Percentiles rank a stretch among this genome's conserved stretches.
phyloP scores from a whole-genome alignment of 2,113 vertebrate species.

The Elachura formosa region DNA sequence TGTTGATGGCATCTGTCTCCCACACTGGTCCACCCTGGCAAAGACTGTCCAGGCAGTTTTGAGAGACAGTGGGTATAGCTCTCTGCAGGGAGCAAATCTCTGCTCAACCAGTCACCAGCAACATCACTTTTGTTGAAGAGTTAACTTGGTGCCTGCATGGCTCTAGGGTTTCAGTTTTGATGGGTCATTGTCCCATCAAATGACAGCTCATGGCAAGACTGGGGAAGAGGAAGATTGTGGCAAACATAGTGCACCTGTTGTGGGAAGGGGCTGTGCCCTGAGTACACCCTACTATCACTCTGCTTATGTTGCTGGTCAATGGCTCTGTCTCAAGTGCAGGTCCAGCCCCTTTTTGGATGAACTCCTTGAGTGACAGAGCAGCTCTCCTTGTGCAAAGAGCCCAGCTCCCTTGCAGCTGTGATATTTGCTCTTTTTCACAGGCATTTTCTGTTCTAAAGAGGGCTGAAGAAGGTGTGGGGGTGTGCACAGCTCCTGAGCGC shows the following conservation, averaged over 20 bases:
- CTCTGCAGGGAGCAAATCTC: background rate
- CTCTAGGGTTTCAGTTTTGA: background rate
- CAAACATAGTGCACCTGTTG: accelerated
- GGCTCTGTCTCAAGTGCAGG: background rate
- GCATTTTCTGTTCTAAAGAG: background rate
- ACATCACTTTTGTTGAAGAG: accelerated
- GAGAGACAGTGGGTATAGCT: background rate
- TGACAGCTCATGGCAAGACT: background rate
- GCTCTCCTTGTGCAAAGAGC: background rate
- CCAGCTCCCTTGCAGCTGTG: background rate
- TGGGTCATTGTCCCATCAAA: background rate
- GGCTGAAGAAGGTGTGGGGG: background rate
- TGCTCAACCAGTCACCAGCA: background rate
- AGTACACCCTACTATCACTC: background rate
- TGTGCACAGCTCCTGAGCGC: background rate
- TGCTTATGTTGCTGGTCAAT: background rate
- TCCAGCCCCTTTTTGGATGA: background rate
- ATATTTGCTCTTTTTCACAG: background rate
- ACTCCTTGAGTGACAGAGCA: background rate
- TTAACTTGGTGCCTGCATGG: background rate
- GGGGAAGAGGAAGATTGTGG: too few relatives aligned
- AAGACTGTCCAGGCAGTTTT: background rate
- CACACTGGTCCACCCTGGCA: background rate
- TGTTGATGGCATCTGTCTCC: background rate
- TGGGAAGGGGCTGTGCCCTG: background rate